Evolutionary conservation across 2,113 vertebrate genomes (phyloP).

Genomic region (Hemichromis elongatus): DNA sequence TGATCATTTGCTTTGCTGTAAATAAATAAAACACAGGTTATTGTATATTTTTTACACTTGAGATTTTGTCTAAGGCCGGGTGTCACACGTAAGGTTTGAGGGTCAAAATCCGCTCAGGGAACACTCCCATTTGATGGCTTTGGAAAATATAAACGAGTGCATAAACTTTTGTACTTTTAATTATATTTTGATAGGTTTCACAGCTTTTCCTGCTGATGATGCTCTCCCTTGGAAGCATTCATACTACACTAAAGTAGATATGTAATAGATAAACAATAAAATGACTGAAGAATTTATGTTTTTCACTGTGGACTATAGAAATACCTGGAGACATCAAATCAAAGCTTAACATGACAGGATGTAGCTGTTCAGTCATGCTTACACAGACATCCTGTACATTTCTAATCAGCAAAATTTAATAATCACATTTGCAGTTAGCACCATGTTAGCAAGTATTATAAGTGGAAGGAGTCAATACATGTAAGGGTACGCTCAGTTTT

Average conservation of each 20-base stretch:
- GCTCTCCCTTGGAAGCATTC: background rate
- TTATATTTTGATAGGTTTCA: background rate
- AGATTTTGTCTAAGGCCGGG: background rate
- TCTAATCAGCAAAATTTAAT: background rate
- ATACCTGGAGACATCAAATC: background rate
- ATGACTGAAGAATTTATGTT: accelerated
- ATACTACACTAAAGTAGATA: background rate
- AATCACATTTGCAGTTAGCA: background rate
- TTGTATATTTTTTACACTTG: background rate
- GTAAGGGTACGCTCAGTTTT: background rate
- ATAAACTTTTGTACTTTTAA: background rate
- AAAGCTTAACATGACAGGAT: background rate
- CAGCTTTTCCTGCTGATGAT: background rate
- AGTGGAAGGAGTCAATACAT: background rate
- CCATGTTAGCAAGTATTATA: background rate
- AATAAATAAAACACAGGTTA: background rate
- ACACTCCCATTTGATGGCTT: background rate
- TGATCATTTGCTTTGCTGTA: background rate
- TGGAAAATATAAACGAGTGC: background rate
- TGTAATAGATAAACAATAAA: background rate
- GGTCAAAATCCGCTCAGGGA: background rate
- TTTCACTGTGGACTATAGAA: background rate
- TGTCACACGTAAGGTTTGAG: background rate
- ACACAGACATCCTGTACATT: background rate
- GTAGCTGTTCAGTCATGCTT: background rate